These are phyloP conservation scores for Bos javanicus DNA, from an alignment of 2,113 vertebrate species.

Conservation along the genomic window DNA sequence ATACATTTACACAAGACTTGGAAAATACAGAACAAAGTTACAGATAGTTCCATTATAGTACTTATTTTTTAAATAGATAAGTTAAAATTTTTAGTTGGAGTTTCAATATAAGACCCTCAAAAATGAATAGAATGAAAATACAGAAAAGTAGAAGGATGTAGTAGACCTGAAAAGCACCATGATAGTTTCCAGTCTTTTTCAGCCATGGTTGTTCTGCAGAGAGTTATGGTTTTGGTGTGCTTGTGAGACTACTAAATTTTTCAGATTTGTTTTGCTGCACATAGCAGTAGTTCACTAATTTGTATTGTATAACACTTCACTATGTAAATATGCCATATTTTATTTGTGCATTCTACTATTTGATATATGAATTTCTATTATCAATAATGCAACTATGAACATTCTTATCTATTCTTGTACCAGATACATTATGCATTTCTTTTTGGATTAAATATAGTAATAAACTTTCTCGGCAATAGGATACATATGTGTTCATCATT, in stretches of 20 bases:
- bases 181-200: not conserved
- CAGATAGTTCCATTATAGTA: not conserved
- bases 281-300: not conserved
- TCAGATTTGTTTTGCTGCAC: not conserved
- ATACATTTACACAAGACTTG: not conserved
- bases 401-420: not conserved
- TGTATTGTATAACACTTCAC: not conserved
- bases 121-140: not conserved
- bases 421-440: not conserved
- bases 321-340: not conserved
- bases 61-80: not conserved
- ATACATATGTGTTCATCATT: not conserved
- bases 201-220: accelerated
- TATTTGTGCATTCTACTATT: not conserved
- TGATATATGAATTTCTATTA: not conserved
- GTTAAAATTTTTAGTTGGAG: not conserved
- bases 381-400: not conserved
- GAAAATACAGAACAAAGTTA: not conserved
- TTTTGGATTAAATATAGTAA: not conserved
- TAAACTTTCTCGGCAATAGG: not conserved
- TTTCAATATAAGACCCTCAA: not conserved
- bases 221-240: not conserved
- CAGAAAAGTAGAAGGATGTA: not conserved
- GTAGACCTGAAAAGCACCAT: not conserved
- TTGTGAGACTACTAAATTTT: not conserved